phyloP scores from a whole-genome alignment of 1,140 invertebrate species.

The Pseudomyrmex concolor region DNA sequence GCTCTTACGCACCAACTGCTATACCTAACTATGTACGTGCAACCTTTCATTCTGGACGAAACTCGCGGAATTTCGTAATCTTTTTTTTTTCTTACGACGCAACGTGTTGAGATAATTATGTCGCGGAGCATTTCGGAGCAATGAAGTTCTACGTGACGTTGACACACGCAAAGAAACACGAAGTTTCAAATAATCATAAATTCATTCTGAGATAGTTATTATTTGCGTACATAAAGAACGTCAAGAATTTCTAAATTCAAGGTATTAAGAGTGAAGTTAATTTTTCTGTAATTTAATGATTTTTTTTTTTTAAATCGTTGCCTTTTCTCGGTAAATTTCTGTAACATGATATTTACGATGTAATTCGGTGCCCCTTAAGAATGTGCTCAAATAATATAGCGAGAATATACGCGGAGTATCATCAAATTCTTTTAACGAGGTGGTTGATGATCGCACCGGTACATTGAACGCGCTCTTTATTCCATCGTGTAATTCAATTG shows the following conservation, averaged over 20 bases:
- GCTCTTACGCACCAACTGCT: constrained; percentile 23
- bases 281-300: neutral
- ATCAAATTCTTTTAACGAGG: constrained; percentile 72
- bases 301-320: neutral
- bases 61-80: constrained; percentile 17
- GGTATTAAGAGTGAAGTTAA: neutral
- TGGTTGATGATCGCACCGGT: constrained; percentile 61
- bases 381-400: constrained; percentile 4
- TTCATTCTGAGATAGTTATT: no score
- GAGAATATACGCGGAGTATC: constrained; percentile 16
- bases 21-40: neutral
- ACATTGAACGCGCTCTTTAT: constrained; percentile 68
- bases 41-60: constrained; percentile 9
- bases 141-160: neutral
- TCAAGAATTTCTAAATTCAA: no score
- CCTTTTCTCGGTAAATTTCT: neutral
- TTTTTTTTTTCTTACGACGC: constrained; percentile 7
- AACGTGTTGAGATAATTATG: neutral
- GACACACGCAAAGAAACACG: neutral
- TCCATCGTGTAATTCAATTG: constrained; percentile 67
- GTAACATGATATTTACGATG: constrained; percentile 1
- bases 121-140: neutral
- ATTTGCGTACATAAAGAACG: no score
- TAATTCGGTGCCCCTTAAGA: neutral
- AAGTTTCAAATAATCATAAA: neutral